Base-by-base conservation (phyloP, 2,888 invertebrate species). In the Timandra comae region DNA sequence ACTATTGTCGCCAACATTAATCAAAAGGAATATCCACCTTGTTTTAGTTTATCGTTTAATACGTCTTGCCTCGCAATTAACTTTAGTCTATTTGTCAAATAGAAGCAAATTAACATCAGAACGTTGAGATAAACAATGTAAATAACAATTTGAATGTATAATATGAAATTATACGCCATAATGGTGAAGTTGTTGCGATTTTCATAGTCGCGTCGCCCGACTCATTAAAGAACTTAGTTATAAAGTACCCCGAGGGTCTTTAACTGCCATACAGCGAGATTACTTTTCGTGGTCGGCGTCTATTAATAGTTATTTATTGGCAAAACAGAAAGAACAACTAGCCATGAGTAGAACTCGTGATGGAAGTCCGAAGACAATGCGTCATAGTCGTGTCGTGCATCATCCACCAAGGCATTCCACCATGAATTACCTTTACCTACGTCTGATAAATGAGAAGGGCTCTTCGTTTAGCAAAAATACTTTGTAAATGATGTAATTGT, bases 271-370 rank as follows among this genome's bases (percentile, higher is more conserved):
- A 65, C 67, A 53, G 67, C 56, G 69, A 79, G 74, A 82, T 82
- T 81, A 77, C 76, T 79, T 81, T 78, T 78, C 78, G 80, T 77
- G 77, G 78, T 77, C 67, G 70, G 69, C 57, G 63, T 70, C 68
- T 77, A 70, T 75, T 78, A 78, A 77, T 79, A 75, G 69, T 75
- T 75, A 75, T 79, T 80, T 80, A 80, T 78, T 73, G 68, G 67
- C 49, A 56, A 74, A 76, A 69, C 71, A 66, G 60, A 69, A 73
- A 67, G 71, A 75, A 64, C 51, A 52, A 58, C 52, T 40, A 46
- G 52, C 56, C 59, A 58, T 58, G 55, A 59, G 56, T 49, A 46
- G 45, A 49, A 50, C 40, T 56, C 58, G 64, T 66, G 69, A 67
- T 64, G 62, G 58, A 60, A 52, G 56, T 49, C 56, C 41, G 44